These are phyloP conservation scores for Chelonoidis abingdonii DNA, from an alignment of 2,113 vertebrate genomes.

Conservation along the genomic window DNA sequence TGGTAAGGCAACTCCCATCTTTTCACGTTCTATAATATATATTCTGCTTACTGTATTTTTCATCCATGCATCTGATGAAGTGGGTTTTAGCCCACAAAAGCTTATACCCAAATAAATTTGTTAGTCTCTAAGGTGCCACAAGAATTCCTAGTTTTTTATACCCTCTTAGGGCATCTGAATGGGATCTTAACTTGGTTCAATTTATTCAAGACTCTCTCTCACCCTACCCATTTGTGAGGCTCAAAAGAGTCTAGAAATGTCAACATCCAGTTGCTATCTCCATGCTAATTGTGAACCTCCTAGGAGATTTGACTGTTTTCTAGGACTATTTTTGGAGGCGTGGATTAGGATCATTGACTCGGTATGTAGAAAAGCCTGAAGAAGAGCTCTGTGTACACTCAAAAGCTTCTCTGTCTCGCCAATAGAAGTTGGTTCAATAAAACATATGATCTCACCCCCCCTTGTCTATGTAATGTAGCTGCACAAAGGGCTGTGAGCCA, in stretches of 20 bases:
- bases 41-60: no score
- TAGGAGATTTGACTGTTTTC: neutral
- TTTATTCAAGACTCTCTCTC: neutral
- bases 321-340: neutral
- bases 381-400: neutral
- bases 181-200: neutral
- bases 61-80: no score
- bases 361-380: neutral
- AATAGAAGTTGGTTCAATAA: neutral
- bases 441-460: neutral
- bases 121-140: no score
- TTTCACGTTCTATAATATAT: no score
- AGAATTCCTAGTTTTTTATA: no score
- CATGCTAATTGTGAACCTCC: fast-evolving
- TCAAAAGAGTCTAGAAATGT: neutral
- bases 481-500: neutral
- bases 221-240: fast-evolving
- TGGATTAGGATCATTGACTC: neutral
- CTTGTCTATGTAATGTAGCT: neutral
- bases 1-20: no score
- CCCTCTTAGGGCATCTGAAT: neutral
- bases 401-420: neutral
- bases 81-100: no score
- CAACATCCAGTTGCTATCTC: neutral
- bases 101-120: no score